These are phyloP conservation scores for Notechis scutatus DNA, from an alignment of 2,113 vertebrate genomes.

Conservation along the genomic window DNA sequence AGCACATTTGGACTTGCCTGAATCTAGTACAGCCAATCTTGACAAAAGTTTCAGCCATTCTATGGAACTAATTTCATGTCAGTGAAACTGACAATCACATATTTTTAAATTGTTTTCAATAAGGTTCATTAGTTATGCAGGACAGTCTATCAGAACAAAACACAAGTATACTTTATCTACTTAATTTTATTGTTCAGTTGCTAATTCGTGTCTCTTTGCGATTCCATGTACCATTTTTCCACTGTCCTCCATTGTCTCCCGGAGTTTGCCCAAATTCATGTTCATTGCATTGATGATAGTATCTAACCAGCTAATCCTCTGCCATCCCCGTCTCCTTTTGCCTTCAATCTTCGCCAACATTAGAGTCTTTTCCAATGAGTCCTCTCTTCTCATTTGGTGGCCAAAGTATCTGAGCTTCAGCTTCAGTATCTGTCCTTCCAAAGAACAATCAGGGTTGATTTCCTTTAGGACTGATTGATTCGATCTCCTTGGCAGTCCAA, in stretches of 20 bases:
- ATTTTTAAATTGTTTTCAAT: constrained; percentile 41
- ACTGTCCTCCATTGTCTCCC: background rate
- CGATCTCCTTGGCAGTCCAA: background rate
- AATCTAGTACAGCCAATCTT: background rate
- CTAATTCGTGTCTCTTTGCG: background rate
- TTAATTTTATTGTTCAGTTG: constrained; percentile 18
- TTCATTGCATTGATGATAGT: background rate
- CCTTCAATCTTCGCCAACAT: background rate
- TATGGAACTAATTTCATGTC: background rate
- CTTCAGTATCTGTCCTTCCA: background rate
- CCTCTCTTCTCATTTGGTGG: background rate
- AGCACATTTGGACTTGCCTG: background rate
- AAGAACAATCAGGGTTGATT: background rate
- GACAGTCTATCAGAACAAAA: constrained; percentile 29
- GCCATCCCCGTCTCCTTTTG: background rate
- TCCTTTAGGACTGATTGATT: background rate
- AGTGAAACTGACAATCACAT: background rate
- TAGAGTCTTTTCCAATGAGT: background rate
- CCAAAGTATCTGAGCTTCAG: background rate
- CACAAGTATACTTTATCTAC: constrained; percentile 33
- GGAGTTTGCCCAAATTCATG: background rate
- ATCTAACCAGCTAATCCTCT: background rate
- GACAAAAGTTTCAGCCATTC: background rate
- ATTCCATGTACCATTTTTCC: background rate
- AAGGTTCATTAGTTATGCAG: constrained; percentile 29